These are phyloP conservation scores for Helicoverpa assulta DNA, from an alignment of 2,888 invertebrate species.

Conservation along the genomic window DNA sequence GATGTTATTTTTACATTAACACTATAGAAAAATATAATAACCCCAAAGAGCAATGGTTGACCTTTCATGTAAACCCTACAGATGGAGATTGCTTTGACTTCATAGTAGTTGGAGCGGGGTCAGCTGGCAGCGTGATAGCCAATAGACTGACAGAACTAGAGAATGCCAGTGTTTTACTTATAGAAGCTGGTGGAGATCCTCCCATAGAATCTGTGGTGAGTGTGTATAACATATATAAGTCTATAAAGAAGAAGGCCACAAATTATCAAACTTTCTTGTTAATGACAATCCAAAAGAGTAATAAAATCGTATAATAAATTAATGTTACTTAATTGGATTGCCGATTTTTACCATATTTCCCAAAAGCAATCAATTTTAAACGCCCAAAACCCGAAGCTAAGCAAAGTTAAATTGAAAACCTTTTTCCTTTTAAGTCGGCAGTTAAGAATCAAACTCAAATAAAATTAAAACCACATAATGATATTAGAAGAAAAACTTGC, in stretches of 20 bases:
- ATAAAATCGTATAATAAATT: too few species aligned
- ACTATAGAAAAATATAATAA: too few species aligned
- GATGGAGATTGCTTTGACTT: constrained; percentile 86
- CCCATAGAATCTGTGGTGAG: constrained; percentile 54
- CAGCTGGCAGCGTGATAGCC: constrained; percentile 90
- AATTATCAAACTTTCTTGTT: too few species aligned
- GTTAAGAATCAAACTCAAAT: constrained; percentile 4
- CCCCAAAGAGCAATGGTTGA: background rate
- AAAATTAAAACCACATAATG: background rate
- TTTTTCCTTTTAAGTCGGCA: background rate
- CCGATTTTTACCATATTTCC: background rate
- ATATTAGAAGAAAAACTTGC: background rate
- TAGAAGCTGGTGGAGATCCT: constrained; percentile 88
- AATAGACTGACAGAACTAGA: constrained; percentile 88
- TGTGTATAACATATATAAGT: background rate
- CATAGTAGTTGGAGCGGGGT: constrained; percentile 90
- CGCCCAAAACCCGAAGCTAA: background rate
- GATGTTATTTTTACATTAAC: too few species aligned
- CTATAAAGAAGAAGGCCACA: too few species aligned
- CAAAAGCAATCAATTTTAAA: constrained; percentile 1
- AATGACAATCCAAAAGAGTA: too few species aligned
- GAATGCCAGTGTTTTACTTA: constrained; percentile 76
- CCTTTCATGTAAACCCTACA: constrained; percentile 1
- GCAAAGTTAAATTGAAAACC: background rate
- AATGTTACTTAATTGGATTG: background rate